These are phyloP conservation scores for Gnathonemus echidnorhynchus DNA, from an alignment of 2,113 vertebrate species.

Conservation along the genomic window DNA sequence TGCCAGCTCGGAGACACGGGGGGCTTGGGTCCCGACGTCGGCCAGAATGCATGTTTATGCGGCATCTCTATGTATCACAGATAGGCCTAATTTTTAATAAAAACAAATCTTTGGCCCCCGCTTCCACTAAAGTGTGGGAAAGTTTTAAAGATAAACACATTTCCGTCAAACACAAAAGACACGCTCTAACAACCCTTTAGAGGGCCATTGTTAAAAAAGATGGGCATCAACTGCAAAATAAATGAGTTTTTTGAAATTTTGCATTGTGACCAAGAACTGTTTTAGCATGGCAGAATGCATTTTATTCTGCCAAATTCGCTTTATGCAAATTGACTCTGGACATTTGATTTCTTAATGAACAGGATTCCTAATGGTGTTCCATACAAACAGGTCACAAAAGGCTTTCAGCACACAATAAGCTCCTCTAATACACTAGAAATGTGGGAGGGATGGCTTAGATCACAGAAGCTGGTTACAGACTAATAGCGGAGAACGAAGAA, in stretches of 20 bases:
- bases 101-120: slow-evolving; percentile 43
- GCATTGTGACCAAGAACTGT: slow-evolving; percentile 33
- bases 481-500: not conserved
- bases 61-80: slow-evolving; percentile 42
- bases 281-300: slow-evolving; percentile 30
- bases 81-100: slow-evolving; percentile 42
- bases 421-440: slow-evolving; percentile 14
- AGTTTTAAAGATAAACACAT: slow-evolving; percentile 41
- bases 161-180: slow-evolving; percentile 44
- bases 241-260: slow-evolving; percentile 49
- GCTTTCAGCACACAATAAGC: slow-evolving; percentile 21
- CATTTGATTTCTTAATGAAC: slow-evolving; percentile 35
- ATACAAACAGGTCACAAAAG: slow-evolving; percentile 22
- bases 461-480: not conserved
- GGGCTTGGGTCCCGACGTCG: slow-evolving; percentile 41
- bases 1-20: slow-evolving; percentile 53
- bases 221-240: slow-evolving; percentile 47
- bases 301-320: slow-evolving; percentile 32
- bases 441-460: slow-evolving; percentile 15
- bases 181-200: slow-evolving; percentile 44
- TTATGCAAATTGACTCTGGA: slow-evolving; percentile 37
- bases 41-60: slow-evolving; percentile 55
- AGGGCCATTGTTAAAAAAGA: slow-evolving; percentile 40
- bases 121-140: slow-evolving; percentile 48
- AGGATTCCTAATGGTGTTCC: slow-evolving; percentile 24